Base-by-base conservation (phyloP, 2,888 invertebrate species). In the Cataglyphis cursor region DNA sequence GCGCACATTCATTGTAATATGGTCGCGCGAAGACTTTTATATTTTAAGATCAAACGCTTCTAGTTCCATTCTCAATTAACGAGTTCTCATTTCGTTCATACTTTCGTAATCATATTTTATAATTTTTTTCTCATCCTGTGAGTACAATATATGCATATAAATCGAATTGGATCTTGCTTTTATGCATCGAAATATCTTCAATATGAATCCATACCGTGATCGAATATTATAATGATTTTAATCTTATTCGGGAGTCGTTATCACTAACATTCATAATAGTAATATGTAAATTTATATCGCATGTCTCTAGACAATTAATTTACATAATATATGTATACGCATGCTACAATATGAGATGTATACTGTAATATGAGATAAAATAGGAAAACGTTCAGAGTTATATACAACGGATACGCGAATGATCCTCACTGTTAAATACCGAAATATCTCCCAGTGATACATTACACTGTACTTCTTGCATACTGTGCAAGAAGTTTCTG, bases 71-170 rank as follows among this genome's bases (percentile, higher is more conserved):
- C 18, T 57, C 3, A 38, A 31, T 72, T 41, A 28, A 21, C 51
- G 18, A 18, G 38, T 48, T 48, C 48, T n/a, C 28, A 68, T 12
- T 28, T 66, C 24, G 12, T 31, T 4, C 15, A 41, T 21, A 78
- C 12, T 38, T 44, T 28, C 24, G 48, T 76, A 66, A 66, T 38
- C 38, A 48, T 68, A 28, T 31, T 54, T 21, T 51, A 59, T 12
- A 54, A 61, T 57, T 61, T 38, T 38, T 73, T 24, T 51, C 8
- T 31, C n/a, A 73, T 66, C 38, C 64, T 41, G 35, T 48, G 44
- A 82, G 57, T 82, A 76, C 82, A 82, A 70, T 41, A 41, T n/a
- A 72, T n/a, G 41, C n/a, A 24, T 31, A 35, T 68, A 28, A 66
- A 28, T 54, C 66, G 54, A 54, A 12, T 54, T 76, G 66, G 12